Evolutionary conservation across 2,888 invertebrate genomes (phyloP).

Genomic region (Limnephilus lunatus): DNA sequence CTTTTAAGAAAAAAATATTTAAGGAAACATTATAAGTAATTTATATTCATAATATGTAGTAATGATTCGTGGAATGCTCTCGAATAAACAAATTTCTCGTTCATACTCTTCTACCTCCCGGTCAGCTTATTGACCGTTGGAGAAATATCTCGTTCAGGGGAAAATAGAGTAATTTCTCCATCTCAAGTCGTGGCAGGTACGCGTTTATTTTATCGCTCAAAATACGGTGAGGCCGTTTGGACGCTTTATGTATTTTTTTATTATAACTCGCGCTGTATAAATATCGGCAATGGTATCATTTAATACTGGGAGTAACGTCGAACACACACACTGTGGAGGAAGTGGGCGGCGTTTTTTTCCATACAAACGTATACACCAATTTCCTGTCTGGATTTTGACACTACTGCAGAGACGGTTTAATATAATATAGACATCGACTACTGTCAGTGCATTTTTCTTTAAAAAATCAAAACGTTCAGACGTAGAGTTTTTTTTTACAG

Average conservation of each 20-base stretch:
- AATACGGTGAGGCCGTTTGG: not conserved
- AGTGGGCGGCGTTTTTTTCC: too few species aligned
- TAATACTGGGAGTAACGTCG: not conserved
- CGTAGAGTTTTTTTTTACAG: too few species aligned
- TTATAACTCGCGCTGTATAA: constrained; percentile 10
- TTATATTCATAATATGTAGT: too few species aligned
- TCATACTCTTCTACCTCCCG: not conserved
- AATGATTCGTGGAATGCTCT: not conserved
- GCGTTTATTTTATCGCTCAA: constrained; percentile 26
- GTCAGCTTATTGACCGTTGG: not conserved
- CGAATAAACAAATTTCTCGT: not conserved
- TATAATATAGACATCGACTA: too few species aligned
- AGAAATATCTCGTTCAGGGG: not conserved
- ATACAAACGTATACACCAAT: too few species aligned
- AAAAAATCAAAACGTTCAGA: too few species aligned
- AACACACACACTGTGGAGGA: not conserved
- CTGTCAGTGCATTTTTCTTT: too few species aligned
- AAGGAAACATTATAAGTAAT: too few species aligned
- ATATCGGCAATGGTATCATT: not conserved
- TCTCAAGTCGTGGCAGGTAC: not conserved
- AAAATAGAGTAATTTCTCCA: not conserved
- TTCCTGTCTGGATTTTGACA: too few species aligned
- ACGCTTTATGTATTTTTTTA: constrained; percentile 8
- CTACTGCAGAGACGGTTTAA: too few species aligned
- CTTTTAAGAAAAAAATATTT: too few species aligned